phyloP scores from a whole-genome alignment of 64 coral and sea anemone genomes.

The Actinia equina region DNA sequence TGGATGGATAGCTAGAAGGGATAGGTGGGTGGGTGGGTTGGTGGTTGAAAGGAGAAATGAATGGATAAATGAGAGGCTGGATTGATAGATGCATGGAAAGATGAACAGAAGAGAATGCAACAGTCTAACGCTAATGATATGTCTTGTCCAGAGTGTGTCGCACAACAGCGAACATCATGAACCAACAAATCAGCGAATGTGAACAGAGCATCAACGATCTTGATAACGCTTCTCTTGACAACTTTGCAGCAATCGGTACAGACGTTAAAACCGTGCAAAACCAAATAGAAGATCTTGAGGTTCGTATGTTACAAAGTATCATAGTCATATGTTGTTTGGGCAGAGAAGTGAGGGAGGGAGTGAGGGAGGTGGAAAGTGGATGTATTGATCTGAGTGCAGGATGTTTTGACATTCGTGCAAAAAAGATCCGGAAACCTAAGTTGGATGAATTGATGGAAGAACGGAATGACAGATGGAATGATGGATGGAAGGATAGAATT shows the following conservation, averaged over 20 bases:
- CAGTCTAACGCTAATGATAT: neutral
- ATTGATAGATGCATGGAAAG: neutral
- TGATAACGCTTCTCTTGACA: slow-evolving; percentile 24
- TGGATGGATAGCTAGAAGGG: too few species aligned
- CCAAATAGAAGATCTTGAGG: slow-evolving; percentile 43
- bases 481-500: neutral
- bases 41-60: too few species aligned
- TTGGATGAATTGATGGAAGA: too few species aligned
- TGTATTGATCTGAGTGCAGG: too few species aligned
- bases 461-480: too few species aligned
- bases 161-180: slow-evolving; percentile 9
- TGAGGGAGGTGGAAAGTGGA: too few species aligned
- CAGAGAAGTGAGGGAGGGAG: too few species aligned
- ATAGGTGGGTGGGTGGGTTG: too few species aligned
- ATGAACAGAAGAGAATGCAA: neutral
- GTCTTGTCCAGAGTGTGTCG: neutral
- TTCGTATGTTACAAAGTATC: neutral
- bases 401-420: too few species aligned
- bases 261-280: slow-evolving; percentile 26
- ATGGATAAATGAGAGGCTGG: neutral
- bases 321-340: too few species aligned
- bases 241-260: slow-evolving; percentile 41
- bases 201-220: slow-evolving; percentile 30
- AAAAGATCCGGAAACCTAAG: too few species aligned
- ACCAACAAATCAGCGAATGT: slow-evolving; percentile 11